Evolutionary conservation across 2,888 invertebrate genomes (phyloP).

Genomic region (Atrina japonica): DNA sequence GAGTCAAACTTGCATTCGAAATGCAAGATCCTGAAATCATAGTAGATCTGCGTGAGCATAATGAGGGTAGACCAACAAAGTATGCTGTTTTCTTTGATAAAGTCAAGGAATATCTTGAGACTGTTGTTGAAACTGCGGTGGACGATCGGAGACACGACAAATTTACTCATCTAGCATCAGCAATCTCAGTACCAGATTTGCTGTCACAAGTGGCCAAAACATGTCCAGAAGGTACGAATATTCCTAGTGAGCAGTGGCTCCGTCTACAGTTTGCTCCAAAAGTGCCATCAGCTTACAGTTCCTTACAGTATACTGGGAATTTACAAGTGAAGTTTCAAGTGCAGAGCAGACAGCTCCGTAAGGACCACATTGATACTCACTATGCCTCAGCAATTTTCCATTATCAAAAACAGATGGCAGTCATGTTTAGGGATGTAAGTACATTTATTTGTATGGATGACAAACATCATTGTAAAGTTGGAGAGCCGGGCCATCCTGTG

Average conservation of each 20-base stretch:
- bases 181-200: slow-evolving; percentile 44
- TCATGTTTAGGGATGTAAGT: slow-evolving; percentile 31
- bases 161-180: slow-evolving; percentile 36
- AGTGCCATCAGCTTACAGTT: slow-evolving; percentile 35
- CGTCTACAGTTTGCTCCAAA: slow-evolving; percentile 47
- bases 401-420: slow-evolving; percentile 43
- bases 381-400: slow-evolving; percentile 37
- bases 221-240: slow-evolving; percentile 18
- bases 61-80: slow-evolving; percentile 32
- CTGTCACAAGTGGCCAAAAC: slow-evolving; percentile 19
- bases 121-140: slow-evolving; percentile 41
- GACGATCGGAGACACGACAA: slow-evolving; percentile 46
- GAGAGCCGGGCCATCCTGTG: slow-evolving; percentile 48
- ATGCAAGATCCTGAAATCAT: slow-evolving; percentile 45
- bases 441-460: slow-evolving; percentile 44
- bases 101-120: slow-evolving; percentile 29
- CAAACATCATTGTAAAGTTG: slow-evolving; percentile 47
- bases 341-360: slow-evolving; percentile 41
- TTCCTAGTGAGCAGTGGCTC: slow-evolving; percentile 43
- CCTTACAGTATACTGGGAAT: slow-evolving; percentile 28
- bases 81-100: slow-evolving; percentile 41
- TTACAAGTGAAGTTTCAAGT: slow-evolving; percentile 45
- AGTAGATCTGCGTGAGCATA: slow-evolving; percentile 36
- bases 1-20: slow-evolving; percentile 35
- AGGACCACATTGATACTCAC: slow-evolving; percentile 40